Evolutionary conservation across 2,113 vertebrate species (phyloP), one percentile per base, ranked within the genome.

Genomic region (Penelope pileata): DNA sequence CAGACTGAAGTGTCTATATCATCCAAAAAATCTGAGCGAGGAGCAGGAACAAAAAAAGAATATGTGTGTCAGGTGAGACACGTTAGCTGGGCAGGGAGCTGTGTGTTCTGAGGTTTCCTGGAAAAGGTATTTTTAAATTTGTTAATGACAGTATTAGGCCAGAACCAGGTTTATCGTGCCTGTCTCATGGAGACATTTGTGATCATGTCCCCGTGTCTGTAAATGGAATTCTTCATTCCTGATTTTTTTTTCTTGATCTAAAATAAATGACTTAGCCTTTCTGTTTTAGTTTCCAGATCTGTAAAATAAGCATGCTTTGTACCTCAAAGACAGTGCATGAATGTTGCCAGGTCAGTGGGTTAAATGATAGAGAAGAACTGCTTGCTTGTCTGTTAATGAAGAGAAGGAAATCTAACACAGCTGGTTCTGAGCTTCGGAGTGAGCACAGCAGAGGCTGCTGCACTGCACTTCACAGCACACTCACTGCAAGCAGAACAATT

Each of bases 31-130:
- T 98, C 98, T 1, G 99, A 99, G 62, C 97, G 98, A 56, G 98
- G 97, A 86, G 66, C 91, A 12, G 86, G 97, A 24, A 88, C 97
- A 92, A 98, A 98, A 95, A 99, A 99, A 91, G 99, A 99, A 96
- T 97, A 97, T 48, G 98, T 99, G 70, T 99, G 99, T 96, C 99
- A 99, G 98, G 99, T 99, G 90, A 95, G 97, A 94, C 59, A 88
- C 15, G 15, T 26, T 21, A 82, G 83, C 93, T 88, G 82, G 87
- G 45, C 59, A 92, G 50, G 1, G 1, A 82, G 67, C 40, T 22
- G 2, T 40, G 51, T n/a, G 62, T 91, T 47, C 42, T 5, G 6
- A 93, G 59, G 10, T 36, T 77, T 77, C 63, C 54, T 77, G 58
- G 60, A 7, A 74, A 67, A 84, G 38, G 5, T 26, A 22, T 67